Conservation (phyloP, 1,140 invertebrate genomes). For the Hesperophylax magnus region DNA sequence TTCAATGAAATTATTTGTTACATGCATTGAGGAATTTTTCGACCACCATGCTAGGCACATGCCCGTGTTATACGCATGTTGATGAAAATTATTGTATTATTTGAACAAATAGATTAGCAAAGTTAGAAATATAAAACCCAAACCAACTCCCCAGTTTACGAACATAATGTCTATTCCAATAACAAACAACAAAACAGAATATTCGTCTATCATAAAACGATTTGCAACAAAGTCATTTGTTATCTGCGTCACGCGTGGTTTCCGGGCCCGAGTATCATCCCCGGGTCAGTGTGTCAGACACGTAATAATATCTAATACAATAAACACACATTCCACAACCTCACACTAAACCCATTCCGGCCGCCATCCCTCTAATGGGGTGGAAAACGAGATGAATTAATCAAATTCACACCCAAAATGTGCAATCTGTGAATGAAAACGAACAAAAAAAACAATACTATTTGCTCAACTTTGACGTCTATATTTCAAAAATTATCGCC, state of each 20-base stretch:
- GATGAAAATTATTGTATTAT: too few species aligned
- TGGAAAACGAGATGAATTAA: constrained; percentile 52
- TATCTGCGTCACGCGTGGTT: constrained; percentile 1
- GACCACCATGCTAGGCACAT: too few species aligned
- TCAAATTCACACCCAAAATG: constrained; percentile 52
- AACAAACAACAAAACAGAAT: background rate
- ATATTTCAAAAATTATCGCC: constrained; percentile 31
- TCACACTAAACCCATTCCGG: constrained; percentile 27
- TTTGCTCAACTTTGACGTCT: constrained; percentile 43
- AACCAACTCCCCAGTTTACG: background rate
- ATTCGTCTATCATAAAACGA: constrained; percentile 22
- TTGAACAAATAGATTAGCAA: background rate
- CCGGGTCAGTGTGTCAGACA: constrained; percentile 18
- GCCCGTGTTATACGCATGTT: too few species aligned
- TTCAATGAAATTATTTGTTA: too few species aligned
- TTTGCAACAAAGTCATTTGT: constrained; percentile 14
- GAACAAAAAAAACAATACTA: constrained; percentile 43
- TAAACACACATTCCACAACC: constrained; percentile 26
- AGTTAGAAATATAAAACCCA: too few species aligned
- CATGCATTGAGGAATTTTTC: too few species aligned
- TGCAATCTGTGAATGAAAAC: constrained; percentile 42
- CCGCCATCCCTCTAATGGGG: constrained; percentile 42
- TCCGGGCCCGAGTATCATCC: background rate
- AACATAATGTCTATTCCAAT: background rate
- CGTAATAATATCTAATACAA: constrained; percentile 28